Base-by-base conservation (phyloP, 1,140 invertebrate species). In the Chlorops oryzae region DNA sequence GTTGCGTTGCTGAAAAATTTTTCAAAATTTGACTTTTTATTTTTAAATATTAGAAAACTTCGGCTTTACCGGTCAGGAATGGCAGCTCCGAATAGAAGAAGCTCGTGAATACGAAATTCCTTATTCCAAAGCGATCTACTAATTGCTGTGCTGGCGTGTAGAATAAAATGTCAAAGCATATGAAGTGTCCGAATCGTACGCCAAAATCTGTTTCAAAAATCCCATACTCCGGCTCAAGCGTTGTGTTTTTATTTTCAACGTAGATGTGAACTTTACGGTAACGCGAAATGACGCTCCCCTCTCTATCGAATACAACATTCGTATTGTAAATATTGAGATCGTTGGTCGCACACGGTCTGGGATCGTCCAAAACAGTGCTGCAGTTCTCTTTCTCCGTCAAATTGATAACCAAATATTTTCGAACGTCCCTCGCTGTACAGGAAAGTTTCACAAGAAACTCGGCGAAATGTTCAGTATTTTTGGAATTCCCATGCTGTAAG, bases 131-230 rank as follows among this genome's bases (percentile, higher is more conserved):
- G 2, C 51, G 42, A 23, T 61, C 54, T 5, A 72, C 55, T 6
- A 72, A 38, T 22, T 65, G 55, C 43, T 61, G 51, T 4, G 65
- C 55, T 1, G 89, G 88, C 3, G 77, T 64, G 45, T 79, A 58
- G 59, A 84, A 91, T 1, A 90, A 52, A 27, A 92, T 79, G 62
- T 92, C 90, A 59, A 88, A 88, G 62, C 88, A 88, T 13, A 81
- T 84, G 49, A 90, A 80, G 12, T 82, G 76, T 0, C 87, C 90
- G 63, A 95, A 93, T 15, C 75, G 83, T 0, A 89, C 86, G 2
- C 83, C 83, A 61, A 92, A 93, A 64, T 90, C 87, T 0, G 90
- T 92, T 2, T 72, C 63, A 55, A 93, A 92, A 10, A 70, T 78
- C 1, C 76, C 74, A 7, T 50, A 74, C 52, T 85, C 77, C 0